A percentile compares a stretch with the other conserved stretches of the same genome.
Conservation (phyloP, 1,140 invertebrate species). For the Lepidurus couesii region DNA sequence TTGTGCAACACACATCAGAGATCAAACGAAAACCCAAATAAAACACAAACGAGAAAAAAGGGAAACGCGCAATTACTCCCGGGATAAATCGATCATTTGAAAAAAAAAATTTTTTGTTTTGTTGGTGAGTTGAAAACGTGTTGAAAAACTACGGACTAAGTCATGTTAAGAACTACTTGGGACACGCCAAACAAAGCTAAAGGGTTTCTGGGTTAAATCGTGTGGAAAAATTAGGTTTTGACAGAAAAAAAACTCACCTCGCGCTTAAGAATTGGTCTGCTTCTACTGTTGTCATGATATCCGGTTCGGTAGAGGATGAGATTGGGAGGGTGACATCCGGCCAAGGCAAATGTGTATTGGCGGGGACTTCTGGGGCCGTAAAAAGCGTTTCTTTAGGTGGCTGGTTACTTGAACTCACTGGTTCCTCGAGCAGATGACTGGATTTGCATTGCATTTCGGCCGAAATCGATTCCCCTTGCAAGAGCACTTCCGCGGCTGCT, state of each 20-base stretch:
- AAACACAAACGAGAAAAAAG: constrained; percentile 26
- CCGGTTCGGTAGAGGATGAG: constrained; percentile 43
- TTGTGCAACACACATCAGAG: constrained; percentile 36
- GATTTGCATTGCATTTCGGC: background rate
- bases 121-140: no score
- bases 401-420: background rate
- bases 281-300: constrained; percentile 75
- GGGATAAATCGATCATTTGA: background rate
- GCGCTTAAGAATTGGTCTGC: constrained; percentile 73
- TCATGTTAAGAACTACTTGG: no score
- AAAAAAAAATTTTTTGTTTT: constrained; percentile 8
- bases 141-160: no score
- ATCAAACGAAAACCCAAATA: constrained; percentile 29
- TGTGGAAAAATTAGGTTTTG: background rate
- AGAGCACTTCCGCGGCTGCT: background rate
- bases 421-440: background rate
- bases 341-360: background rate
- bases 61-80: constrained; percentile 25
- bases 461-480: background rate
- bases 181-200: background rate
- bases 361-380: background rate
- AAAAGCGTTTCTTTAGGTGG: background rate
- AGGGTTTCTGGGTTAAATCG: background rate
- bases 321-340: background rate
- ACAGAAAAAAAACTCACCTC: constrained; percentile 51